These are phyloP conservation scores for Tichodroma muraria DNA, from an alignment of 2,113 vertebrate species.

Conservation along the genomic window DNA sequence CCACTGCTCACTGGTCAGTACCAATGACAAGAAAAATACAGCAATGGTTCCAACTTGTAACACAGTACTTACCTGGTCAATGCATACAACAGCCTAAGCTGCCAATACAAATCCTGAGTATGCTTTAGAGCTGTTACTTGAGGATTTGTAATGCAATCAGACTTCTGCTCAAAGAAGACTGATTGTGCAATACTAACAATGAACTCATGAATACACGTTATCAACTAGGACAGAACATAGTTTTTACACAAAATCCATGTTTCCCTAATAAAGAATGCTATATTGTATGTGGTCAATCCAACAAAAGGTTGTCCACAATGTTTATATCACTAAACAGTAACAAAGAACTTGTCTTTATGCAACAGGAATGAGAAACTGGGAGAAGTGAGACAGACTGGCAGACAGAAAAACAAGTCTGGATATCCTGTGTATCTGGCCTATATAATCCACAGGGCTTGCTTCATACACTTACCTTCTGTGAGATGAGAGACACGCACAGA, in stretches of 20 bases:
- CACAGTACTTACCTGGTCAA: background rate
- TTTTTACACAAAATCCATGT: background rate
- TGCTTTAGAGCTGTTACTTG: background rate
- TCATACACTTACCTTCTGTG: background rate
- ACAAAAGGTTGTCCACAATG: background rate
- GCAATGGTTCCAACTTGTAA: background rate
- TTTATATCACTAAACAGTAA: background rate
- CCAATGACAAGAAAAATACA: background rate
- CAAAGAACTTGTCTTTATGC: background rate
- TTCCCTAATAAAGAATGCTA: background rate
- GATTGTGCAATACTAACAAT: background rate
- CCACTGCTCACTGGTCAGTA: too few relatives aligned
- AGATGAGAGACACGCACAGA: background rate
- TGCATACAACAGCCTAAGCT: background rate
- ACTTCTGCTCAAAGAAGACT: background rate
- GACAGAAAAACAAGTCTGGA: background rate
- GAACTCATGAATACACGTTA: background rate
- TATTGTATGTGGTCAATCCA: background rate
- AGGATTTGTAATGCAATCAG: background rate
- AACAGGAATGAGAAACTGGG: background rate
- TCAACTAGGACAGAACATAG: background rate
- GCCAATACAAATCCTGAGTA: background rate
- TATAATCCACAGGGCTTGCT: background rate
- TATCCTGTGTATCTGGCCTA: background rate
- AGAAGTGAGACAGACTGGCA: background rate